Conservation (phyloP, 2,888 invertebrate genomes). For the Ephialtes manifestator region DNA sequence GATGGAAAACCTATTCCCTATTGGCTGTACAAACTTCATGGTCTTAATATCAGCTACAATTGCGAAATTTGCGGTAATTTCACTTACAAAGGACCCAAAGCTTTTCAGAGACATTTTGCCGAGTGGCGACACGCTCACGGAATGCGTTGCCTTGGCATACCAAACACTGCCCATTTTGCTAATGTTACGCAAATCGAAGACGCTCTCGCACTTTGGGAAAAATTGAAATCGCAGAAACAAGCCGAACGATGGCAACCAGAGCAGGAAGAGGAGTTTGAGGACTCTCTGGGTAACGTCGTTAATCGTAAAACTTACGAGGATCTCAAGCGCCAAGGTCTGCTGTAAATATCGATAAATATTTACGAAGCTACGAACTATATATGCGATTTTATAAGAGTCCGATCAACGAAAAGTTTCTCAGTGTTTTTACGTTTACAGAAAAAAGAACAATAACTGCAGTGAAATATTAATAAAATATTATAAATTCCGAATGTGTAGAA, state of each 20-base stretch:
- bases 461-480: neutral
- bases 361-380: neutral
- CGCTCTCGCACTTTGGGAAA: conserved; percentile 98
- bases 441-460: neutral
- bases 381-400: neutral
- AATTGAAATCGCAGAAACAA: conserved; percentile 97
- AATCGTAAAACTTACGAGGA: conserved; percentile 99
- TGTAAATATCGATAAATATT: conserved; percentile 87
- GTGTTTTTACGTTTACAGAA: neutral
- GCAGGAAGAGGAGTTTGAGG: conserved; percentile 99
- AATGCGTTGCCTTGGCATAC: conserved; percentile 99
- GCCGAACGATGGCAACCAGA: conserved; percentile 98
- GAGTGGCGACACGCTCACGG: conserved; percentile 96
- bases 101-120: conserved; percentile 99
- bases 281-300: conserved; percentile 99
- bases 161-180: conserved; percentile 99
- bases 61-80: conserved; percentile 99
- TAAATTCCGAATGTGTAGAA: neutral
- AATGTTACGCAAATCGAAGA: conserved; percentile 99
- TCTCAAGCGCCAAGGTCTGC: conserved; percentile 98
- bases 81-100: conserved; percentile 99
- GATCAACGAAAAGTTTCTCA: neutral
- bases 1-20: conserved; percentile 98
- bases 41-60: conserved; percentile 98
- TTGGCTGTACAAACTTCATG: conserved; percentile 99